phyloP scores from a whole-genome alignment of 2,888 invertebrate species.

The Cheilosia soror region DNA sequence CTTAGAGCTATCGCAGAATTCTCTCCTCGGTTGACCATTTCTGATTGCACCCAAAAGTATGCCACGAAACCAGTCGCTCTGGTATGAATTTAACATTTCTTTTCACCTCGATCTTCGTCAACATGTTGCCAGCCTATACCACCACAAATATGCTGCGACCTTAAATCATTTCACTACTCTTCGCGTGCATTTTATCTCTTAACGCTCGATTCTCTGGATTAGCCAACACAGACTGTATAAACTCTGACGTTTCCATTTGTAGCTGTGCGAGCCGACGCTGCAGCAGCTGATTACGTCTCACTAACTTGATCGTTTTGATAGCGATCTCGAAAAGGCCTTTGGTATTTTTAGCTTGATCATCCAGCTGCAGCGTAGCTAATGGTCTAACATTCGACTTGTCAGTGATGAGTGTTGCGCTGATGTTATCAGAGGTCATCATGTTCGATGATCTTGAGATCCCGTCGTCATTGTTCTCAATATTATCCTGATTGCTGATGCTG shows the following conservation, averaged over 20 bases:
- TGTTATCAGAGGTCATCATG: conserved; percentile 75
- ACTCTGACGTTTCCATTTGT: conserved; percentile 87
- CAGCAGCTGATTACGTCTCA: conserved; percentile 86
- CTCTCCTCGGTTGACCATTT: background rate
- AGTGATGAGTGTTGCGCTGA: conserved; percentile 55
- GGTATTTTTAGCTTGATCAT: conserved; percentile 76
- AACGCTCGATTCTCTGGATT: conserved; percentile 84
- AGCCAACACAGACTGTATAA: conserved; percentile 86
- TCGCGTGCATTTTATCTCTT: conserved; percentile 78
- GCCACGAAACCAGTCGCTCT: conserved; percentile 52
- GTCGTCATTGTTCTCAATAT: conserved; percentile 54
- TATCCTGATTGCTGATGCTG: conserved; percentile 58
- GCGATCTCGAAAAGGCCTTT: conserved; percentile 87
- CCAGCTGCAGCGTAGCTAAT: conserved; percentile 52
- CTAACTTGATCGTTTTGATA: conserved; percentile 86
- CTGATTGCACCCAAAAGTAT: conserved; percentile 76
- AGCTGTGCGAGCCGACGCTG: conserved; percentile 86
- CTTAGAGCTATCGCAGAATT: background rate
- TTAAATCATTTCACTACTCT: conserved; percentile 60
- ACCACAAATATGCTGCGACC: background rate
- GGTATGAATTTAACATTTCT: background rate
- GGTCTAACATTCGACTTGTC: conserved; percentile 50
- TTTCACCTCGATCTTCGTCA: conserved; percentile 22
- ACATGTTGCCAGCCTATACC: conserved; percentile 44
- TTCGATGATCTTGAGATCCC: conserved; percentile 46